These are phyloP conservation scores for Musca domestica DNA, from an alignment of 1,140 invertebrate genomes.

Conservation along the genomic window DNA sequence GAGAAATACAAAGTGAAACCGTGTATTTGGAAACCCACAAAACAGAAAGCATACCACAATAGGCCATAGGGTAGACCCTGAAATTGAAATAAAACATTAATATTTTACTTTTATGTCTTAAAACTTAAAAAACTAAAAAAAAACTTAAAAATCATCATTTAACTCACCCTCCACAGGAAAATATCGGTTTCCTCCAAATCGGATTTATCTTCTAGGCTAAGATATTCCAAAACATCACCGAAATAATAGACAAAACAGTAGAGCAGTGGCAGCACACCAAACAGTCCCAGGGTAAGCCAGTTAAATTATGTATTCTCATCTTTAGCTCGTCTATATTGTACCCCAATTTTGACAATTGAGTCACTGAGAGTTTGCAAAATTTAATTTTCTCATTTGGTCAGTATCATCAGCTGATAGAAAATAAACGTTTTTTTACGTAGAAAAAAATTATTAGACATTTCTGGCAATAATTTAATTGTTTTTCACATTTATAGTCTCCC, in stretches of 20 bases:
- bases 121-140: not conserved
- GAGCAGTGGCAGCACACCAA: conserved; percentile 78
- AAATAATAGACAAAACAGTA: conserved; percentile 82
- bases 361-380: too few relatives aligned
- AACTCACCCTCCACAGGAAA: conserved; percentile 74
- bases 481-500: too few relatives aligned
- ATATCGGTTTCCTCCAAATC: conserved; percentile 64
- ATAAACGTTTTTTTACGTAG: too few relatives aligned
- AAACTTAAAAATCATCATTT: not conserved
- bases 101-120: too few relatives aligned
- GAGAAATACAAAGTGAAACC: conserved; percentile 87
- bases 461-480: too few relatives aligned
- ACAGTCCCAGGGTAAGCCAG: conserved; percentile 69
- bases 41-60: conserved; percentile 90
- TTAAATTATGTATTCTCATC: too few relatives aligned
- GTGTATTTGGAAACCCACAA: conserved; percentile 87
- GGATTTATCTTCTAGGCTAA: conserved; percentile 65
- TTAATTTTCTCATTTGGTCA: too few relatives aligned
- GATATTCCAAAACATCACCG: conserved; percentile 77
- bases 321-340: too few relatives aligned
- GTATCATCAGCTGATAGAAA: too few relatives aligned
- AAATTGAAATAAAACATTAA: conserved; percentile 39
- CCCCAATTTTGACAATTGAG: too few relatives aligned
- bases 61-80: conserved; percentile 90
- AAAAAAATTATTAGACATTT: too few relatives aligned